Evolutionary conservation across 2,888 invertebrate genomes (phyloP), one percentile per base, ranked within the genome.

Genomic region (Microplitis manilae): DNA sequence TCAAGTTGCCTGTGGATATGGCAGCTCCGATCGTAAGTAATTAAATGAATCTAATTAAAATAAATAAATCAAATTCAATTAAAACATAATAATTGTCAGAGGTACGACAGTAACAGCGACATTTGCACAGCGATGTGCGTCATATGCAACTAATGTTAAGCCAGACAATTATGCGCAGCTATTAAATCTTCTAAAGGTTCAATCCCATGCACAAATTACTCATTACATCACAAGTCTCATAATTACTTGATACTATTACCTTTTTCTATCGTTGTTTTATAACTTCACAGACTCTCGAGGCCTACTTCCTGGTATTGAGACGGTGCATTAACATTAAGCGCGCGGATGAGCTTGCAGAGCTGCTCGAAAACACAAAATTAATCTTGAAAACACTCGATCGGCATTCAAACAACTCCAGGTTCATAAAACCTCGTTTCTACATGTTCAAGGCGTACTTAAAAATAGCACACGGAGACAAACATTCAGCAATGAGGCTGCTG

Each of bases 21-120:
- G 80, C 82, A 87, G 15, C 74, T 87, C 20, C 81, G 86, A 79
- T 85, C 81, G 86, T 86, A 79, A 81, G 83, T 60, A n/a, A 1
- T 17, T 38, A 4, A 15, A 20, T 5, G 38, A 50, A 38, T 38
- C 15, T 4, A 8, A 67, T 38, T 61, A 15, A 70, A 20, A 17
- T 38, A 62, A 8, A 0, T 39, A 6, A n/a, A n/a, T 30, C 17
- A 17, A 17, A 17, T 17, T 17, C 17, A 50, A 59, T 39, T 59
- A 2, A 75, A 65, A 30, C 6, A 9, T 65, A 15, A 17, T 73
- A 61, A 64, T n/a, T 15, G 71, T 4, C n/a, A 85, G 85, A 82
- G 79, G 76, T n/a, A n/a, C 41, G 4, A 50, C 59, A 5, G 6
- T 82, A n/a, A 67, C 39, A 1, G 67, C 78, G 0, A 40, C 38